A percentile compares a stretch with the other conserved stretches of the same genome.
Evolutionary conservation across 2,797 vertebrate species (phyloP).

Genomic region (Pseudotriccus pelzelni): DNA sequence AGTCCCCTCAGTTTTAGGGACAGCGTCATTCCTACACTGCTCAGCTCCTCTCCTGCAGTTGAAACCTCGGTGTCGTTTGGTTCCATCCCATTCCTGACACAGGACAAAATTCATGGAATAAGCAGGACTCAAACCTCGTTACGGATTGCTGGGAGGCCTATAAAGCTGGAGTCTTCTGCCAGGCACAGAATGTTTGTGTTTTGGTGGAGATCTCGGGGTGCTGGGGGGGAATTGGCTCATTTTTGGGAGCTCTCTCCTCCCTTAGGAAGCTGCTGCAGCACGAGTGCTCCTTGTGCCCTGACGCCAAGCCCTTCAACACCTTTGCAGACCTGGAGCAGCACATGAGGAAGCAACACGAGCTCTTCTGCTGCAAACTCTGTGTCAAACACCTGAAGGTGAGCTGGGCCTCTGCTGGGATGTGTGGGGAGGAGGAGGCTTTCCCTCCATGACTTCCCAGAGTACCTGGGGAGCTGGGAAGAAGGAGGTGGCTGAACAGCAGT

Average conservation of each 20-base stretch:
- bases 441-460: not conserved
- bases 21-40: not conserved
- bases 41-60: not conserved
- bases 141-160: not conserved
- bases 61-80: not conserved
- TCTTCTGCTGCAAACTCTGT: slow-evolving; percentile 96
- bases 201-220: accelerated
- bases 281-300: slow-evolving; percentile 86
- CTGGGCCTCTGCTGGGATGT: no score
- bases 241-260: not conserved
- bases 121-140: not conserved
- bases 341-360: slow-evolving; percentile 95
- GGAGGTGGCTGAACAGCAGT: not conserved
- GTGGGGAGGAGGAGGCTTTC: not conserved
- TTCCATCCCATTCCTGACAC: not conserved
- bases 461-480: not conserved
- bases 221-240: not conserved
- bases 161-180: not conserved
- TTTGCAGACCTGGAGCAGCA: slow-evolving; percentile 94
- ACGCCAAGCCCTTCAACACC: slow-evolving; percentile 86
- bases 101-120: not conserved
- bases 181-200: not conserved
- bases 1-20: not conserved
- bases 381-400: slow-evolving; percentile 92
- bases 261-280: slow-evolving; percentile 88